Percentiles rank a stretch among this genome's conserved stretches.
Conservation (phyloP, 2,113 vertebrate genomes). For the Ailuropoda melanoleuca region DNA sequence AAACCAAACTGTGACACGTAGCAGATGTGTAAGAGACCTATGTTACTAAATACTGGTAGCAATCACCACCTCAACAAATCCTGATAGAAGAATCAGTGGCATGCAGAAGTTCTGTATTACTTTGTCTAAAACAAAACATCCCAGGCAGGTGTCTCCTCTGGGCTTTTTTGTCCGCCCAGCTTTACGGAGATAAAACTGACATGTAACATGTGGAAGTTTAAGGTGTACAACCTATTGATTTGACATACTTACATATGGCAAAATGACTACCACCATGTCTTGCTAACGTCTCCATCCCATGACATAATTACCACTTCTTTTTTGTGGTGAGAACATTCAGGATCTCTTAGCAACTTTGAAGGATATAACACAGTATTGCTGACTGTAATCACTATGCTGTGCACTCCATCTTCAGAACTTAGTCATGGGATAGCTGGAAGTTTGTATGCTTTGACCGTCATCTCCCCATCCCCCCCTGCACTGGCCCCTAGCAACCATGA, state of each 20-base stretch:
- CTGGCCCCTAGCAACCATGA: background rate
- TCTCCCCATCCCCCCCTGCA: background rate
- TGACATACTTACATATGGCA: background rate
- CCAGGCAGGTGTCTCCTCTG: background rate
- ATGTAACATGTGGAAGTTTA: background rate
- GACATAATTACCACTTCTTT: background rate
- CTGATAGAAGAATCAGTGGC: background rate
- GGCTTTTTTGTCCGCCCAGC: background rate
- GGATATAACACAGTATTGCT: background rate
- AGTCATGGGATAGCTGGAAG: background rate
- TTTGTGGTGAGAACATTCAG: background rate
- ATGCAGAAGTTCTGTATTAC: background rate
- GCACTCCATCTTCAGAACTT: background rate
- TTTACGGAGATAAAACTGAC: background rate
- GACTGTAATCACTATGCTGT: background rate
- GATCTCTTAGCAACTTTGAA: background rate
- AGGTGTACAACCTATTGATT: background rate
- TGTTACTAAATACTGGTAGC: background rate
- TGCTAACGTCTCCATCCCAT: background rate
- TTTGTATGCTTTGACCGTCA: background rate
- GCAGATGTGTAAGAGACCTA: background rate
- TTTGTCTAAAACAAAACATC: background rate
- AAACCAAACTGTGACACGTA: background rate
- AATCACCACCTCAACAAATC: background rate
- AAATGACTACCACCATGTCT: background rate